Evolutionary conservation across 2,888 invertebrate species (phyloP), one percentile per base, ranked within the genome.

Genomic region (Hipparchia sbordonii): DNA sequence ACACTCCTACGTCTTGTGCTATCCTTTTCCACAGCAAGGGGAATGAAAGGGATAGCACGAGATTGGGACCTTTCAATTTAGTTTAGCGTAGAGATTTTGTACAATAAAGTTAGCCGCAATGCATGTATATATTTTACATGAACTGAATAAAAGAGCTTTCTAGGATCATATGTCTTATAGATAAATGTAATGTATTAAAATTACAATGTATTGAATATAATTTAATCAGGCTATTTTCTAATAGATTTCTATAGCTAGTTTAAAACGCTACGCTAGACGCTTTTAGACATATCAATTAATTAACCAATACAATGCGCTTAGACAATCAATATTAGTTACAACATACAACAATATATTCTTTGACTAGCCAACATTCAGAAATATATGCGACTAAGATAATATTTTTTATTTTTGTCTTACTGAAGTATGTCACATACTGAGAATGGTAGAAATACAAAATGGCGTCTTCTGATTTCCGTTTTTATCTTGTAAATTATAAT

Each of bases 181-280:
- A 59, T 33, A 59, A 60, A 60, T 39, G 39, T 57, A 56, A 1
- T 57, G 13, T 57, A 5, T 57, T 57, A 57, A 57, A 57, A 13
- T 60, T 57, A 2, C 23, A 13, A 23, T 13, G 8, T 8, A 56
- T 56, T 56, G n/a, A 12, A 39, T n/a, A 0, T 61, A 12, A 12
- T 45, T 61, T 45, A 10, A 61, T n/a, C 39, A 23, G 23, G 2
- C 1, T 2, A 45, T 6, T 46, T 61, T 46, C 13, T 6, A 23
- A 46, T 61, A 62, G 48, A 63, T 10, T 63, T 63, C 48, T 51
- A 48, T 6, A 62, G 46, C 13, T 63, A 13, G n/a, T 46, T 46
- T 13, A n/a, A 23, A 23, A 48, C 48, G 48, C 48, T 48, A 39
- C 39, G 63, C 48, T 51, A 63, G 13, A 63, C 8, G 48, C 63